Evolutionary conservation across 2,797 vertebrate genomes (phyloP), one percentile per base, ranked within the genome.

Genomic region (Jordanella pulchra): DNA sequence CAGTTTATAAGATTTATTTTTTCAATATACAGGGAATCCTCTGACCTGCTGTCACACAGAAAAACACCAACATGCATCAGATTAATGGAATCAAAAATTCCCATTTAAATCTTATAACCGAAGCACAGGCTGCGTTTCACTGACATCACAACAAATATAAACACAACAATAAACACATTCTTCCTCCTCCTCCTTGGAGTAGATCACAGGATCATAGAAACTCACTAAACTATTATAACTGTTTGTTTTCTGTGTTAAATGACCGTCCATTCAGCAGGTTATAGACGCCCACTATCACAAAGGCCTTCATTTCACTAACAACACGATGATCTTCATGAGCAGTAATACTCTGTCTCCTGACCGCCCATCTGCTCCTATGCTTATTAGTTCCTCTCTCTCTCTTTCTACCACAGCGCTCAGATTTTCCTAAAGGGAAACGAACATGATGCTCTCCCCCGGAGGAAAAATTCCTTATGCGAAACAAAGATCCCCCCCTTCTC

Each of bases 211-310:
- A 74, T 86, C 63, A 84, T 0, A 83, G 65, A 77, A 70, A 70
- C 54, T 55, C 58, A 71, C 27, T 53, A 50, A 25, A 60, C 68
- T 81, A 65, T 73, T 69, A 75, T 70, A 73, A 80, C 69, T 79
- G 76, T 69, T 61, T 66, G 70, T 67, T 50, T 69, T 58, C 67
- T 61, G 70, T 35, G 69, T 78, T 84, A 84, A 89, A 90, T 65
- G 68, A 68, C 63, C 42, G 27, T 65, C 87, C 65, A 44, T 71
- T 79, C 82, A 64, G 67, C 83, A 87, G 87, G 89, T 91, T 88
- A 90, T 53, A 82, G 56, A 86, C 77, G 77, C 91, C 89, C 80
- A 87, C 74, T 82, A 82, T 81, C 78, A 89, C 85, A 91, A 63
- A 67, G 63, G 77, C 82, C 77, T 89, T 85, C 76, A 86, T 84